A percentile compares a stretch with the other conserved stretches of the same genome.
Evolutionary conservation across 2,888 invertebrate genomes (phyloP).

Genomic region (Lutraria lutraria): DNA sequence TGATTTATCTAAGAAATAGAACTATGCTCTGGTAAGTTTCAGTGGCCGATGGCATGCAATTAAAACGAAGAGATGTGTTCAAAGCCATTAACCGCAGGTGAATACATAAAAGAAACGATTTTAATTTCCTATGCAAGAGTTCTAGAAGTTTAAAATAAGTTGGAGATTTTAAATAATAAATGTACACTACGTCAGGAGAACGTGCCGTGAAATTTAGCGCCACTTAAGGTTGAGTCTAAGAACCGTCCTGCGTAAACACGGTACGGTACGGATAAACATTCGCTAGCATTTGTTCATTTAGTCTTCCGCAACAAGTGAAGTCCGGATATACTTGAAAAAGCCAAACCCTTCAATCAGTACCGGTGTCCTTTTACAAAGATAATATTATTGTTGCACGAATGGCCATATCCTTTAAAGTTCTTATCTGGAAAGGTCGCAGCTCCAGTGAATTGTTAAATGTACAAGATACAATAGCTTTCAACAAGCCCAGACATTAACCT

Average conservation of each 20-base stretch:
- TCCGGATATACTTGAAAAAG: conserved; percentile 40
- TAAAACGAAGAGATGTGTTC: conserved; percentile 40
- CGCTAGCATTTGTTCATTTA: background rate
- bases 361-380: background rate
- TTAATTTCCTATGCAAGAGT: conserved; percentile 55
- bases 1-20: conserved; percentile 55
- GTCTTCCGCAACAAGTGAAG: background rate
- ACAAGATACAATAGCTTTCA: background rate
- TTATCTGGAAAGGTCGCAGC: background rate
- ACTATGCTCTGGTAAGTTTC: conserved; percentile 8
- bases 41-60: conserved; percentile 38
- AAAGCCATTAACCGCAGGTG: conserved; percentile 56
- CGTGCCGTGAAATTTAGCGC: conserved; percentile 22
- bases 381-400: background rate
- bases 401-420: background rate
- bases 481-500: background rate
- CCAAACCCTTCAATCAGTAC: conserved; percentile 28
- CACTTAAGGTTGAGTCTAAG: conserved; percentile 27
- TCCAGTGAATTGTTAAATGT: background rate
- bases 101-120: conserved; percentile 50
- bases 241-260: conserved; percentile 34
- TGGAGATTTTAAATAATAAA: conserved; percentile 33
- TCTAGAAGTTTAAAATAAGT: background rate
- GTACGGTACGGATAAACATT: conserved; percentile 22
- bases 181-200: background rate